Base-by-base conservation (phyloP, 2,797 vertebrate genomes). In the Muraenolepis orangiensis region DNA sequence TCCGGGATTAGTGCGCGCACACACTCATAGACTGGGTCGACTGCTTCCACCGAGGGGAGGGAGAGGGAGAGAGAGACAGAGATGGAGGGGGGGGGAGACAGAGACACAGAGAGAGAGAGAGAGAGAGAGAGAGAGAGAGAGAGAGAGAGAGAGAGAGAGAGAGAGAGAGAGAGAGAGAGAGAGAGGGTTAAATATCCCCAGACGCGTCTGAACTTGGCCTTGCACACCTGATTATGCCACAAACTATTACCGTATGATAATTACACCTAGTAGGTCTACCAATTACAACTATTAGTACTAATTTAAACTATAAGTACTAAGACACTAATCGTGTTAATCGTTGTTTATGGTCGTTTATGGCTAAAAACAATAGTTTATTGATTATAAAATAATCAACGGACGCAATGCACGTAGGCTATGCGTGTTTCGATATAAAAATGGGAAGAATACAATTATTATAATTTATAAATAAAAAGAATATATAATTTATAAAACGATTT, bases 101-200 rank as follows among this genome's bases (percentile, higher is more conserved):
- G 3, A 69, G 23, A 70, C 72, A 34, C 14, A 64, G 78, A 70
- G 73, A 38, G 73, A 40, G 78, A 71, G 73, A 42, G 13, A 70
- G 69, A 72, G 67, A 57, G 67, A 26, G 38, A 20, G 14, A 38
- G 72, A 29, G 72, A 0, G 34, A 36, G 34, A 36, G 34, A 46
- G 16, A 46, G 42, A 42, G 42, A 46, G 42, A 46, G 42, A 51
- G 42, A 51, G 42, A 12, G 42, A 12, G 11, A 51, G 16, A 51
- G 42, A 51, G 42, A 51, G 42, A 13, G 12, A 5, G 46, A 6
- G 51, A 4, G 51, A 11, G 16, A 18, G 11, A 6, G 18, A 20
- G 11, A 4, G 12, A 6, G 13, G 40, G 26, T 14, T 70, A 8
- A 70, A 70, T 42, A 32, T 69, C 32, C 42, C 42, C 42, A 51